Evolutionary conservation across 2,797 vertebrate genomes (phyloP).

Genomic region (Neosilurus mollespiculum): DNA sequence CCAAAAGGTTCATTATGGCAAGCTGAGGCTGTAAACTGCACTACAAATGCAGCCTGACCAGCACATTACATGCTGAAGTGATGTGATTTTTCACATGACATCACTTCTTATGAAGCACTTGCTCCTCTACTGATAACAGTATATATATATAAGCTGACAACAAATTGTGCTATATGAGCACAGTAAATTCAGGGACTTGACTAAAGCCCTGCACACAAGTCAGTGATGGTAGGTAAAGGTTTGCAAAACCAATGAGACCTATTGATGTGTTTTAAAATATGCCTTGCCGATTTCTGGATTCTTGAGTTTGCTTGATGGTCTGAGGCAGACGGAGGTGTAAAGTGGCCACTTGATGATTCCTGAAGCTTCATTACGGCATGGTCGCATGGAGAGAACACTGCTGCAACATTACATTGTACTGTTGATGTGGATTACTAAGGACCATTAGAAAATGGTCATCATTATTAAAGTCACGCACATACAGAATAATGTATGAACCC

Average conservation of each 20-base stretch:
- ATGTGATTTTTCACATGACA: slow-evolving; percentile 27
- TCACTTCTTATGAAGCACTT: not conserved
- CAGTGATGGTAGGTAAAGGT: not conserved
- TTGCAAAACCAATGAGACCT: not conserved
- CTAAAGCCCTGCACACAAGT: not conserved
- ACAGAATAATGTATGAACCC: slow-evolving; percentile 31
- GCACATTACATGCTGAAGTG: slow-evolving; percentile 49
- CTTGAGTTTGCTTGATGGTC: slow-evolving; percentile 33
- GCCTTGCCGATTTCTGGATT: slow-evolving; percentile 27
- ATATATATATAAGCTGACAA: slow-evolving; percentile 6
- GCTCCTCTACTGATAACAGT: not conserved
- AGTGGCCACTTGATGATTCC: slow-evolving; percentile 16
- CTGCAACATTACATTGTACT: slow-evolving; percentile 16
- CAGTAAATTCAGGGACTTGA: slow-evolving; percentile 7
- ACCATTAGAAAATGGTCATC: not conserved
- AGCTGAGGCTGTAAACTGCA: slow-evolving; percentile 48
- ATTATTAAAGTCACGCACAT: slow-evolving; percentile 1
- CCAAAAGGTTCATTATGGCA: slow-evolving; percentile 51
- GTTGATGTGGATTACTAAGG: not conserved
- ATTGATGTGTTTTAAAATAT: slow-evolving; percentile 27
- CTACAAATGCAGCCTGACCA: slow-evolving; percentile 44
- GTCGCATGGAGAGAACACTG: slow-evolving; percentile 10
- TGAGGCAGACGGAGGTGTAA: slow-evolving; percentile 7
- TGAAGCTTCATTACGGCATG: slow-evolving; percentile 42
- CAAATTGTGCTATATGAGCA: not conserved